Evolutionary conservation across 2,888 invertebrate genomes (phyloP).

Genomic region (Xylota sylvarum): DNA sequence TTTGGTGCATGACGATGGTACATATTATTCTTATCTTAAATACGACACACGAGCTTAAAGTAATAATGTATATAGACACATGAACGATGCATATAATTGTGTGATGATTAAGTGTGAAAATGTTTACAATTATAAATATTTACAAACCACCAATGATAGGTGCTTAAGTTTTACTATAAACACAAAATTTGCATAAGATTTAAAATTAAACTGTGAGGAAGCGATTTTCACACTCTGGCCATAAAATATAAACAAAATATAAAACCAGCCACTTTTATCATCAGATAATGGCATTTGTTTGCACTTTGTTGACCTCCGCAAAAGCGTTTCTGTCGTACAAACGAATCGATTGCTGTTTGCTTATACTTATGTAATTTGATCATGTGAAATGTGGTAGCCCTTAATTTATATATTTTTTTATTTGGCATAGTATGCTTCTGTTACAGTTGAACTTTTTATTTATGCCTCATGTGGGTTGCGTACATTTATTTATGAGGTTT

Average conservation of each 20-base stretch:
- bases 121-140: not conserved
- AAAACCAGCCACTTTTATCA: not conserved
- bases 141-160: not conserved
- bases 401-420: not conserved
- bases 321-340: not conserved
- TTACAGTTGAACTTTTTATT: not conserved
- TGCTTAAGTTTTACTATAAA: not conserved
- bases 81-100: not conserved
- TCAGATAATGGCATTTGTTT: conserved; percentile 1
- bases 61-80: not conserved
- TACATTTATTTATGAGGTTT: no score
- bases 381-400: not conserved
- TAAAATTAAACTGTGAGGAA: not conserved
- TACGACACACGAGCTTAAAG: not conserved
- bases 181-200: not conserved
- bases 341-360: not conserved
- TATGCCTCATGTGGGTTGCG: no score
- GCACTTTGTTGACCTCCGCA: conserved; percentile 9
- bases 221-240: not conserved
- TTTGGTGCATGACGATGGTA: conserved; percentile 18
- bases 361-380: not conserved
- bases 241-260: conserved; percentile 4
- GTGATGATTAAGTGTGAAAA: conserved; percentile 8
- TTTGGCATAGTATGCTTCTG: not conserved
- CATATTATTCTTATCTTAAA: not conserved